Percentiles rank a stretch among this genome's conserved stretches.
phyloP scores from a whole-genome alignment of 2,888 invertebrate genomes.

The Aphodius sticticus region DNA sequence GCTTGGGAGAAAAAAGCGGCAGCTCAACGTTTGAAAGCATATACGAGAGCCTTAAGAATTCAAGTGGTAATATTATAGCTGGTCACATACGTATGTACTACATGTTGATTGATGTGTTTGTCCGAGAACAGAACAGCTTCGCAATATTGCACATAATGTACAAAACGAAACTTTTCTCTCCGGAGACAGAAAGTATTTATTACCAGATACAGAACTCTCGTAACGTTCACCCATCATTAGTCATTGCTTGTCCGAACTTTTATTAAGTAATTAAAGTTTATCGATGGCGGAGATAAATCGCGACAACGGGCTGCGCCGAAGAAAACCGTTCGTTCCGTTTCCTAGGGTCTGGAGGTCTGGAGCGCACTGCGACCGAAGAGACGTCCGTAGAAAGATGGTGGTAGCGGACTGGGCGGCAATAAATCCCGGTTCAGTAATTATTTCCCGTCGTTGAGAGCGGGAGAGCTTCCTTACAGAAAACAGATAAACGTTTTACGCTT shows the following conservation, averaged over 20 bases:
- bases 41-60: too few relatives aligned
- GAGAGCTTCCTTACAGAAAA: background rate
- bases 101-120: background rate
- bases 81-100: background rate
- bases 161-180: background rate
- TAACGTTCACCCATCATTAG: conserved; percentile 20
- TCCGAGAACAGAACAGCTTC: background rate
- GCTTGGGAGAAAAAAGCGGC: too few relatives aligned
- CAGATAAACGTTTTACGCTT: conserved; percentile 4
- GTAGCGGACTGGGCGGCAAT: conserved; percentile 15
- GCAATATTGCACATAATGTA: background rate
- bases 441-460: background rate
- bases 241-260: conserved; percentile 25
- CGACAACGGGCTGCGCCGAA: conserved; percentile 25
- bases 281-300: conserved; percentile 33
- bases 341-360: background rate
- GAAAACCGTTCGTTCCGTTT: conserved; percentile 9
- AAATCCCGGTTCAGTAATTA: conserved; percentile 22
- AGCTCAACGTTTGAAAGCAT: too few relatives aligned
- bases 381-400: background rate
- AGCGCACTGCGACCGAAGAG: background rate
- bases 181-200: conserved; percentile 7
- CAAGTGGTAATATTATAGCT: too few relatives aligned
- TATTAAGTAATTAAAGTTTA: conserved; percentile 26
- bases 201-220: conserved; percentile 8